Conservation (phyloP, 2,113 vertebrate species). For the Menidia beryllina region DNA sequence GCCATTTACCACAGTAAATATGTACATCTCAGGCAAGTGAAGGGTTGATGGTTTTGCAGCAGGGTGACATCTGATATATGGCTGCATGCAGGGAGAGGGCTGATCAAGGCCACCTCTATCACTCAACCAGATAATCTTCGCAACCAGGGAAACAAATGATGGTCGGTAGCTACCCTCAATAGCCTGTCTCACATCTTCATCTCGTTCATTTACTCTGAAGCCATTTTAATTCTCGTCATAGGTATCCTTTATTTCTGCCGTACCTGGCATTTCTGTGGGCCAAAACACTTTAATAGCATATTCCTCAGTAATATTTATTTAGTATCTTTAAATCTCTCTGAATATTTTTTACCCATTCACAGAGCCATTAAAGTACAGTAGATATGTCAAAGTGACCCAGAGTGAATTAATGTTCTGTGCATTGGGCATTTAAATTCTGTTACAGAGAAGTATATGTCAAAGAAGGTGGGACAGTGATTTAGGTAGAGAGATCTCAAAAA, state of each 20-base stretch:
- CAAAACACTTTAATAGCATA: slow-evolving; percentile 22
- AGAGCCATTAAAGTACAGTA: not conserved
- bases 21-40: slow-evolving; percentile 66
- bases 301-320: slow-evolving; percentile 9
- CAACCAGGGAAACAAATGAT: slow-evolving; percentile 71
- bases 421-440: slow-evolving; percentile 45
- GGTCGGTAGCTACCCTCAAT: slow-evolving; percentile 48
- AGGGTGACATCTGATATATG: slow-evolving; percentile 76
- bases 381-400: not conserved
- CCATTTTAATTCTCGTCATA: slow-evolving; percentile 5
- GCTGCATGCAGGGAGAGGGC: slow-evolving; percentile 57
- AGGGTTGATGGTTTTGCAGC: slow-evolving; percentile 72
- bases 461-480: slow-evolving; percentile 54
- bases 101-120: slow-evolving; percentile 81
- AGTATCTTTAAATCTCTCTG: slow-evolving; percentile 23
- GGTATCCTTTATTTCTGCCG: not conserved
- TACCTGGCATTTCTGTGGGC: not conserved
- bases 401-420: slow-evolving; percentile 37
- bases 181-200: slow-evolving; percentile 69
- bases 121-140: slow-evolving; percentile 79
- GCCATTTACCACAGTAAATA: slow-evolving; percentile 78
- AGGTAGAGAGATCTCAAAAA: slow-evolving; percentile 39
- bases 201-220: slow-evolving; percentile 46
- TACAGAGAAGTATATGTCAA: slow-evolving; percentile 50
- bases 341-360: slow-evolving; percentile 21